phyloP scores from a whole-genome alignment of 2,113 vertebrate species.

The Centrocercus urophasianus region DNA sequence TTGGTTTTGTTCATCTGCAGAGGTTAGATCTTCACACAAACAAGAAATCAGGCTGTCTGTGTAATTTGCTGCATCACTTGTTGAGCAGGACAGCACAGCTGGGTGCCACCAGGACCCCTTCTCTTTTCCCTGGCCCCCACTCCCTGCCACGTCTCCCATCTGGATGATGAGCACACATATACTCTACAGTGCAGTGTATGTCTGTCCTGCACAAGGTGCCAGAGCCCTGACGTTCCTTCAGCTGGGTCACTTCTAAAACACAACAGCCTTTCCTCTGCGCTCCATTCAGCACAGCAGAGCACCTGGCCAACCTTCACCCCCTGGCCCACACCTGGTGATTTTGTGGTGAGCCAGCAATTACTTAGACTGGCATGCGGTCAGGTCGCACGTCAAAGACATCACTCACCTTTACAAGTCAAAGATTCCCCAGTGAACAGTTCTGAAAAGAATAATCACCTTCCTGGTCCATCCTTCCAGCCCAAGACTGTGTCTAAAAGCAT shows the following conservation, averaged over 20 bases:
- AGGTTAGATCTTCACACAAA: neutral
- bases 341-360: neutral
- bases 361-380: neutral
- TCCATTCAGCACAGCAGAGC: neutral
- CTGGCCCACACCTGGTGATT: neutral
- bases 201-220: neutral
- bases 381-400: neutral
- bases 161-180: accelerated
- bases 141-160: neutral
- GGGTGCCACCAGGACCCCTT: neutral
- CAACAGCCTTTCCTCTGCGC: neutral
- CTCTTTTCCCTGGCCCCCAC: neutral
- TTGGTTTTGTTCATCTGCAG: neutral
- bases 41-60: neutral
- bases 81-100: neutral
- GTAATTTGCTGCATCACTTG: too few relatives aligned
- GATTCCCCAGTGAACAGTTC: conserved; percentile 13
- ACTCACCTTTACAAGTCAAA: conserved; percentile 7
- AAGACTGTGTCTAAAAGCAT: neutral
- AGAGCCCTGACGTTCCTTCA: neutral
- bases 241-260: neutral
- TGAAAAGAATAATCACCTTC: conserved; percentile 1
- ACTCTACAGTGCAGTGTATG: neutral
- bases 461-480: neutral
- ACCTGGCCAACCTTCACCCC: neutral